Percentiles rank a stretch among this genome's conserved stretches.
These are phyloP conservation scores for Gasterosteus aculeatus DNA, from an alignment of 2,113 vertebrate species.

Conservation along the genomic window DNA sequence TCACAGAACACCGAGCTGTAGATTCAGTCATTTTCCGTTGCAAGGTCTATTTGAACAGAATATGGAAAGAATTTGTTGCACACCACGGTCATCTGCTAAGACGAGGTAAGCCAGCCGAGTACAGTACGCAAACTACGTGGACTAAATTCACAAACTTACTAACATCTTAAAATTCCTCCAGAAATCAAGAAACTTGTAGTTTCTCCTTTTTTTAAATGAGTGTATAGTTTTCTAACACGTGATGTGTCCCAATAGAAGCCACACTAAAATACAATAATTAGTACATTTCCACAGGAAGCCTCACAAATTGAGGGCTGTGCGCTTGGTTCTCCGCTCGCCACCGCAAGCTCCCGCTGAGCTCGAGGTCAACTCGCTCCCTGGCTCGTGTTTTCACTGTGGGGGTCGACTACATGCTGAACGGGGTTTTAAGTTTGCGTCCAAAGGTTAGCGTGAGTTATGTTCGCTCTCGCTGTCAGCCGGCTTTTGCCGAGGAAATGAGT, in stretches of 20 bases:
- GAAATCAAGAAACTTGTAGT: background rate
- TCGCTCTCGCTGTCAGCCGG: constrained; percentile 23
- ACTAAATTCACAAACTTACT: constrained; percentile 8
- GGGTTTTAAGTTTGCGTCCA: constrained; percentile 40
- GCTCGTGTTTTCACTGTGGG: constrained; percentile 12
- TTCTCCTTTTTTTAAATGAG: background rate
- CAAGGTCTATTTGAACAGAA: constrained; percentile 78
- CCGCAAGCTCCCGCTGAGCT: background rate
- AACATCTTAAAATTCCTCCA: background rate
- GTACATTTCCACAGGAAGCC: background rate
- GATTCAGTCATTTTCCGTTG: constrained; percentile 78
- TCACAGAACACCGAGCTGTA: constrained; percentile 72
- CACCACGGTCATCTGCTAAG: constrained; percentile 62
- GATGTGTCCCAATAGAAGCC: background rate
- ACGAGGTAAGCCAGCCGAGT: constrained; percentile 71
- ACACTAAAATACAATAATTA: background rate
- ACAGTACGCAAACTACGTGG: background rate
- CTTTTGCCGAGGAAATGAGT: constrained; percentile 10
- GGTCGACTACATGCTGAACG: constrained; percentile 27
- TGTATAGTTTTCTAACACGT: background rate
- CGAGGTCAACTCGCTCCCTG: constrained; percentile 4
- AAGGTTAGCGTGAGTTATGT: constrained; percentile 49
- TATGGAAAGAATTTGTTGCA: constrained; percentile 75
- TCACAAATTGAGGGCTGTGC: background rate
- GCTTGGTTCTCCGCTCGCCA: background rate